These are phyloP conservation scores for Lepidotrigona ventralis DNA, from an alignment of 1,140 invertebrate genomes.

Conservation along the genomic window DNA sequence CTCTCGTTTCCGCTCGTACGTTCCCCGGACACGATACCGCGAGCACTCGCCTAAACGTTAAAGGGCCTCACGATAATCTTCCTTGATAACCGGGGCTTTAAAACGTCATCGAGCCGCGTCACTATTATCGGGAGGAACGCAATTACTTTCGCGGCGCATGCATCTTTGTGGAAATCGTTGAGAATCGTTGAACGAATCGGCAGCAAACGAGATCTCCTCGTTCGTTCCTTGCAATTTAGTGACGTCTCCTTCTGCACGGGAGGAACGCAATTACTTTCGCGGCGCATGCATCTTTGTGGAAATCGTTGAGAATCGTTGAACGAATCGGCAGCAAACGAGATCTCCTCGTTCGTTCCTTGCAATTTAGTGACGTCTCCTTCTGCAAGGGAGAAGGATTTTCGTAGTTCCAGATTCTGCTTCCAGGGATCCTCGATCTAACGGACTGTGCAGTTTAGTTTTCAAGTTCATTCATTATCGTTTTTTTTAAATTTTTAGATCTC, in stretches of 20 bases:
- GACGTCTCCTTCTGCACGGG: too few relatives aligned
- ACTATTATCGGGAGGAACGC: neutral
- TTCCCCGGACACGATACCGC: neutral
- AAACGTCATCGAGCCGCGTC: conserved; percentile 11
- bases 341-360: neutral
- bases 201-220: neutral
- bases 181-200: neutral
- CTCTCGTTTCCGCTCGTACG: too few relatives aligned
- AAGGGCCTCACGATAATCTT: conserved; percentile 17
- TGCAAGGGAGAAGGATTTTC: too few relatives aligned
- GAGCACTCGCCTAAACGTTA: neutral
- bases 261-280: neutral
- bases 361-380: too few relatives aligned
- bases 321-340: neutral
- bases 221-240: neutral
- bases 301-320: neutral
- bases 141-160: neutral
- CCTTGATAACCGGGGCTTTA: neutral
- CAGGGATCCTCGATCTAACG: too few relatives aligned
- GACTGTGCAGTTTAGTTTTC: too few relatives aligned
- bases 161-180: neutral
- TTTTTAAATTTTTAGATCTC: too few relatives aligned
- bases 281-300: neutral
- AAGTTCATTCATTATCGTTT: too few relatives aligned
- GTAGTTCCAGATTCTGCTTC: too few relatives aligned